A percentile compares a stretch with the other conserved stretches of the same genome.
These are phyloP conservation scores for Engystomops pustulosus DNA, from an alignment of 2,113 vertebrate species.

Conservation along the genomic window DNA sequence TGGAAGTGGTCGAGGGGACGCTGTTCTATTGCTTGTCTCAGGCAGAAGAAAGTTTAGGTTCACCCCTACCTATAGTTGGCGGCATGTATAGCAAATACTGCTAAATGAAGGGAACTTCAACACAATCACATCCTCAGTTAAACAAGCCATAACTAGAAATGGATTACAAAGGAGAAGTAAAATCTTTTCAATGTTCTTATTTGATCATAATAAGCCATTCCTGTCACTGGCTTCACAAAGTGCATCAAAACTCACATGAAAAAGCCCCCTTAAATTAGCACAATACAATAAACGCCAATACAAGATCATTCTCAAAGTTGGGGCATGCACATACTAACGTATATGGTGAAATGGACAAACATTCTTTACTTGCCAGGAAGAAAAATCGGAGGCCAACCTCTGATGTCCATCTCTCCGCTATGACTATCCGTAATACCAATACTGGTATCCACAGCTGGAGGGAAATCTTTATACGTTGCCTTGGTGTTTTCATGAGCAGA, in stretches of 20 bases:
- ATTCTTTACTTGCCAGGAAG: conserved; percentile 84
- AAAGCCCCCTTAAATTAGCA: neutral
- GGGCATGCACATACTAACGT: neutral
- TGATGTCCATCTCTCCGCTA: conserved; percentile 78
- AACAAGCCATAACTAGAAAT: neutral
- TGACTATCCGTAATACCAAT: conserved; percentile 94
- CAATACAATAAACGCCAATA: neutral
- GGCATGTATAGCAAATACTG: no score
- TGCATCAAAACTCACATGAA: neutral
- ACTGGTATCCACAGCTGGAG: conserved; percentile 92
- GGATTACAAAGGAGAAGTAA: neutral
- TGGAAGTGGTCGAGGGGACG: no score
- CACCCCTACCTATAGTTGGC: no score
- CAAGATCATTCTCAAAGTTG: neutral
- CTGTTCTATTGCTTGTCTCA: no score
- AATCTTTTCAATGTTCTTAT: no score
- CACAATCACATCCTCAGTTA: no score
- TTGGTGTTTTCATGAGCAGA: conserved; percentile 84
- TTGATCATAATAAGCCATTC: no score
- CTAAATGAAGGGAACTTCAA: no score
- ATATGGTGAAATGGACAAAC: conserved; percentile 19
- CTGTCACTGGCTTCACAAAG: neutral
- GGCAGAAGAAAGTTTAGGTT: no score
- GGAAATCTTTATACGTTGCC: conserved; percentile 92
- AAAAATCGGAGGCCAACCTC: conserved; percentile 70